Percentiles rank a stretch among this genome's conserved stretches.
Evolutionary conservation across 2,888 invertebrate genomes (phyloP).

Genomic region (Temnothorax unifasciatus): DNA sequence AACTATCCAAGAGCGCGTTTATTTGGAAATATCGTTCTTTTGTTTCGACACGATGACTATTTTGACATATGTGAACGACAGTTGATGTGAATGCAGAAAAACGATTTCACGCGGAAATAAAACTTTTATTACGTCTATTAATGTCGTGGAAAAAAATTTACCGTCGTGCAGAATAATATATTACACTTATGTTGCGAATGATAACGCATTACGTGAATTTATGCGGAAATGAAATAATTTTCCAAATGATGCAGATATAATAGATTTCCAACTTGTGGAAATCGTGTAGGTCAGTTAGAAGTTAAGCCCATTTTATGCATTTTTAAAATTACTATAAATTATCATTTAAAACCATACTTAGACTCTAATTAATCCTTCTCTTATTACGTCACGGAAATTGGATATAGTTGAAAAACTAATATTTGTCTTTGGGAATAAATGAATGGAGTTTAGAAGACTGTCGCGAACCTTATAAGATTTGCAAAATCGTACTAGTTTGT

Average conservation of each 20-base stretch:
- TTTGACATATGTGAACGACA: conserved; percentile 47
- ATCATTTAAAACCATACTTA: not conserved
- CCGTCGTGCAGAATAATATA: not conserved
- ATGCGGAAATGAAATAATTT: conserved; percentile 1
- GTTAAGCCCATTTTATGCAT: not conserved
- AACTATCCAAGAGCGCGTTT: conserved; percentile 32
- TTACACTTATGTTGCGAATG: conserved; percentile 22
- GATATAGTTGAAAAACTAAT: not conserved
- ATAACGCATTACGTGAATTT: conserved; percentile 41
- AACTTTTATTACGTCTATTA: conserved; percentile 39
- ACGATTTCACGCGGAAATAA: conserved; percentile 35
- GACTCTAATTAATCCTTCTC: not conserved
- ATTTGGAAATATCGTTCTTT: conserved; percentile 47
- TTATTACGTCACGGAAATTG: not conserved
- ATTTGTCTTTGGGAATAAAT: conserved; percentile 25
- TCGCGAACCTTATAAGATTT: conserved; percentile 59
- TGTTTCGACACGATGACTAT: conserved; percentile 31
- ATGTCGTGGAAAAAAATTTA: conserved; percentile 19
- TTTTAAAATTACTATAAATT: not conserved
- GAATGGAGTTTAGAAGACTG: conserved; percentile 9
- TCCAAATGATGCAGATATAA: not conserved
- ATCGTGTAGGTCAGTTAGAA: not conserved
- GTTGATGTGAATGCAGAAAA: conserved; percentile 23
- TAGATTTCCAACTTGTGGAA: conserved; percentile 1
- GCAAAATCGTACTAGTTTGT: conserved; percentile 50